A percentile compares a stretch with the other conserved stretches of the same genome.
Evolutionary conservation across 2,113 vertebrate species (phyloP).

Genomic region (Pipra filicauda): DNA sequence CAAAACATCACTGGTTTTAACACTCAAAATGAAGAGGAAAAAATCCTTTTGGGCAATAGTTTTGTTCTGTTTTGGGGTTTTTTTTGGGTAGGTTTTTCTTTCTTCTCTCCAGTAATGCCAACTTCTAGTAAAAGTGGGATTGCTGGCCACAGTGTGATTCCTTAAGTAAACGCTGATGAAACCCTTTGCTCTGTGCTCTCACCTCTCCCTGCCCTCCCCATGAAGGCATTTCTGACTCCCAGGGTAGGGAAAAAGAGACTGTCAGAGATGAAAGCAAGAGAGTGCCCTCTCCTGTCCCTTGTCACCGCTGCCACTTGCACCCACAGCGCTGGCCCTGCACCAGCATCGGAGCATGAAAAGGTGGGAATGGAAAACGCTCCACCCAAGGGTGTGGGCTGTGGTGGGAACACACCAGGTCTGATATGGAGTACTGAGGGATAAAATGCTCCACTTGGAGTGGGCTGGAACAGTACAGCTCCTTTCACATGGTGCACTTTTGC

Average conservation of each 20-base stretch:
- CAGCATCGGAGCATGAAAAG: not conserved
- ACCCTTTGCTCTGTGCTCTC: not conserved
- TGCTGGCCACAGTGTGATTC: not conserved
- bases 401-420: not conserved
- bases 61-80: not conserved
- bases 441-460: not conserved
- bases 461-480: not conserved
- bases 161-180: not conserved
- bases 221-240: not conserved
- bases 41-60: not conserved
- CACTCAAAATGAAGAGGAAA: not conserved
- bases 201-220: not conserved
- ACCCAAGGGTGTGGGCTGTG: not conserved
- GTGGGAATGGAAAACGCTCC: not conserved
- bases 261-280: not conserved
- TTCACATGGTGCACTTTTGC: not conserved
- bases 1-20: not conserved
- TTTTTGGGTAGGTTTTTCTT: not conserved
- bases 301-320: not conserved
- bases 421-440: rapidly evolving
- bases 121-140: not conserved
- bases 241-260: not conserved
- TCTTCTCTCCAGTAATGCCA: not conserved
- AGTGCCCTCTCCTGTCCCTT: constrained; percentile 16
- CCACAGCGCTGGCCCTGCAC: not conserved